Percentiles rank a stretch among this genome's conserved stretches.
Conservation (phyloP, 2,113 vertebrate genomes). For the human region DNA sequence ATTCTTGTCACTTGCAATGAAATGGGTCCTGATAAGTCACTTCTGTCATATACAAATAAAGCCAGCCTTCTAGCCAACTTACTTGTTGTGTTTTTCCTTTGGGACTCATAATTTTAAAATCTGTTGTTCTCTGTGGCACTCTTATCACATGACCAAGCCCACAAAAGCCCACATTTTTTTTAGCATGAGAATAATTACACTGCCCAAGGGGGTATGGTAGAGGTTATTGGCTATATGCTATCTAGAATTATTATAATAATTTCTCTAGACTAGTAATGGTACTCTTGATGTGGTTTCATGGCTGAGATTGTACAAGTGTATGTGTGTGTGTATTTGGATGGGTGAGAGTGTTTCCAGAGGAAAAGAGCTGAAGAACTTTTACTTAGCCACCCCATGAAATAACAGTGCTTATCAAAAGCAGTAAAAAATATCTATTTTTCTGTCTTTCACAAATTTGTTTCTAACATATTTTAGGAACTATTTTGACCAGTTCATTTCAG, state of each 20-base stretch:
- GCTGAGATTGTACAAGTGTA: background rate
- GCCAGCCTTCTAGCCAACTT: background rate
- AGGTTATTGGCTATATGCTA: background rate
- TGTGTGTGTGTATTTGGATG: background rate
- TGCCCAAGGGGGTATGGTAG: background rate
- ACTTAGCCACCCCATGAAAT: background rate
- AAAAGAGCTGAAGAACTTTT: background rate
- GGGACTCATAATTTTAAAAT: background rate
- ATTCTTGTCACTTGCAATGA: constrained; percentile 23
- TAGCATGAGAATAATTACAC: background rate
- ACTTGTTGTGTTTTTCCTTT: background rate
- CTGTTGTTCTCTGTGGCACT: background rate
- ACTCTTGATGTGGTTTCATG: background rate
- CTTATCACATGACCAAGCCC: background rate
- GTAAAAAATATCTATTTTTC: background rate
- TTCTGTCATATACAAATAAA: constrained; percentile 10
- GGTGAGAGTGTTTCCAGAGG: background rate
- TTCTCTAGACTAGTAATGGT: background rate
- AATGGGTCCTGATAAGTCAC: background rate
- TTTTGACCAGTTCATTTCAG: background rate
- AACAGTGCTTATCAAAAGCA: background rate
- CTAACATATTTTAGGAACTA: background rate
- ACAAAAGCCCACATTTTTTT: background rate
- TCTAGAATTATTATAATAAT: background rate
- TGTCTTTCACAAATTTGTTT: background rate